Conservation (phyloP, 2,113 vertebrate genomes). For the Narcine bancroftii region DNA sequence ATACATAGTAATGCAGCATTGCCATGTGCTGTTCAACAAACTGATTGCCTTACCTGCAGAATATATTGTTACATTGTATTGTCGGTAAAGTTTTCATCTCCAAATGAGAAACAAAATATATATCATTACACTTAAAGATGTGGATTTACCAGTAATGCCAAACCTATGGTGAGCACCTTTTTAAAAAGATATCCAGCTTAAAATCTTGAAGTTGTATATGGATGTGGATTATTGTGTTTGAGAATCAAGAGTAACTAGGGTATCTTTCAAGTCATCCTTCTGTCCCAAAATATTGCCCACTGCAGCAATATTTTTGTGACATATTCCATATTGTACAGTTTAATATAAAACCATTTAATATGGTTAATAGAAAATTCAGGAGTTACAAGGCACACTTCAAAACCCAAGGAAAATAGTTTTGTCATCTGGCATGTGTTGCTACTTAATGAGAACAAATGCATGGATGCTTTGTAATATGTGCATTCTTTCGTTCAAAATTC, state of each 20-base stretch:
- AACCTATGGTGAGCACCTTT: neutral
- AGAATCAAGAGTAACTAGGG: neutral
- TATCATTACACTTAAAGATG: neutral
- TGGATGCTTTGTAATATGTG: neutral
- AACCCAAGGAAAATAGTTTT: slow-evolving; percentile 14
- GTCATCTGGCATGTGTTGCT: neutral
- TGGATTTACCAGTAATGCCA: neutral
- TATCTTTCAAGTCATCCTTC: neutral
- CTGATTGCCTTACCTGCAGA: slow-evolving; percentile 24
- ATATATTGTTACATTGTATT: neutral
- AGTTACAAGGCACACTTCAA: neutral
- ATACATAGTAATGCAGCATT: slow-evolving; percentile 40
- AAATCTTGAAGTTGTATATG: neutral
- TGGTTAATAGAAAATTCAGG: neutral
- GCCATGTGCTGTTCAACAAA: slow-evolving; percentile 35
- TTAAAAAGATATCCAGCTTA: neutral
- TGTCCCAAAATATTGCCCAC: neutral
- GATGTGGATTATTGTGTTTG: slow-evolving; percentile 21
- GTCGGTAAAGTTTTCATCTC: neutral
- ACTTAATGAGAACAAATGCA: slow-evolving; percentile 15
- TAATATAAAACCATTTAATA: neutral
- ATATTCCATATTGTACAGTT: slow-evolving; percentile 13
- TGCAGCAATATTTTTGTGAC: slow-evolving; percentile 13
- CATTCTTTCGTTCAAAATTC: neutral
- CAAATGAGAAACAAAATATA: neutral